Conservation (phyloP, 2,113 vertebrate genomes). For the Oncorhynchus masou region DNA sequence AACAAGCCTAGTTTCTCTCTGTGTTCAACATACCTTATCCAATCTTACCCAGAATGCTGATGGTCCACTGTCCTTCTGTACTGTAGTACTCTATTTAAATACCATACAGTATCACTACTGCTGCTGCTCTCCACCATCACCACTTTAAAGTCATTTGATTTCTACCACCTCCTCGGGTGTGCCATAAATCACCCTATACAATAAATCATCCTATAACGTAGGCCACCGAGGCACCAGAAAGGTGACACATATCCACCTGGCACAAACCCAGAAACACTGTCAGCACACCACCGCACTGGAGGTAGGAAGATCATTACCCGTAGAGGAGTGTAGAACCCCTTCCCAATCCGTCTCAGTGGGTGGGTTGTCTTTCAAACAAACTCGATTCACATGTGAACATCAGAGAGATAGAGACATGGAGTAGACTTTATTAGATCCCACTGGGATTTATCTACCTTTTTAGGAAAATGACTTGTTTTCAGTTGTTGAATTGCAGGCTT, state of each 20-base stretch:
- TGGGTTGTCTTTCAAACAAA: too few relatives aligned
- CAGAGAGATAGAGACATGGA: not conserved
- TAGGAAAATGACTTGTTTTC: not conserved
- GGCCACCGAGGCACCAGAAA: constrained; percentile 50
- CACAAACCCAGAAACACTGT: constrained; percentile 8
- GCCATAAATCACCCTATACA: constrained; percentile 61
- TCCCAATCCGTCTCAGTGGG: too few relatives aligned
- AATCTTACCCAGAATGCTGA: too few relatives aligned
- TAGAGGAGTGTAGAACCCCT: constrained; percentile 8
- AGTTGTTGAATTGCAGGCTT: too few relatives aligned
- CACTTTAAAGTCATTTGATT: not conserved
- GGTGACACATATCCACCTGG: constrained; percentile 58
- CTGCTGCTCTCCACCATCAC: too few relatives aligned
- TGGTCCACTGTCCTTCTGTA: too few relatives aligned
- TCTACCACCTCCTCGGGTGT: not conserved
- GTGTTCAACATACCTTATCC: too few relatives aligned
- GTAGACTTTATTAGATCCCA: not conserved
- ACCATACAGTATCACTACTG: too few relatives aligned
- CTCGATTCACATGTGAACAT: not conserved
- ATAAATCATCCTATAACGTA: constrained; percentile 65
- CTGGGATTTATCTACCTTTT: not conserved
- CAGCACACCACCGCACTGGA: constrained; percentile 16
- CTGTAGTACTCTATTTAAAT: too few relatives aligned
- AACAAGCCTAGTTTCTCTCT: too few relatives aligned
- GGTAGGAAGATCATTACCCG: constrained; percentile 27